Evolutionary conservation across 1,140 invertebrate species (phyloP).

Genomic region (Trinorchestia longiramus): DNA sequence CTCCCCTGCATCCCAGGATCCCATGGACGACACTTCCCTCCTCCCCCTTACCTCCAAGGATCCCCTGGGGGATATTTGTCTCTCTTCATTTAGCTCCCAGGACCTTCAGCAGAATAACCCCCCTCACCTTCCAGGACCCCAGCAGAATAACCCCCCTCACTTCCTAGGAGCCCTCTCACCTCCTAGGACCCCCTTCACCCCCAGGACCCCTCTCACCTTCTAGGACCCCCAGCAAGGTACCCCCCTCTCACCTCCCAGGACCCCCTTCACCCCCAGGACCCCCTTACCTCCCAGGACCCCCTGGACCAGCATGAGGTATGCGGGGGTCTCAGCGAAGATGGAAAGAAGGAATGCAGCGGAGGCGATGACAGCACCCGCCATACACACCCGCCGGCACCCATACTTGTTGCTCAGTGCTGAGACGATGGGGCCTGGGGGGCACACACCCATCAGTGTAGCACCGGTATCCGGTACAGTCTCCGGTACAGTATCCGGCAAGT

Average conservation of each 20-base stretch:
- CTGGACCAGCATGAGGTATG: slow-evolving; percentile 93
- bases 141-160: neutral
- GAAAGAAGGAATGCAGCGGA: slow-evolving; percentile 86
- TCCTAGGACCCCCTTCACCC: neutral
- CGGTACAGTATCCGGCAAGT: no score
- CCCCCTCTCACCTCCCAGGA: neutral
- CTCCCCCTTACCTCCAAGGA: no score
- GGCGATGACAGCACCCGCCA: slow-evolving; percentile 77
- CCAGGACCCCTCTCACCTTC: neutral
- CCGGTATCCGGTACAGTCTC: no score
- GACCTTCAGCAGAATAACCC: no score
- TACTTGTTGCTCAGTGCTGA: slow-evolving; percentile 96
- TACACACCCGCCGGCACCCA: slow-evolving; percentile 92
- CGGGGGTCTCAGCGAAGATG: slow-evolving; percentile 86
- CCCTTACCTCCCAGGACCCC: slow-evolving; percentile 90
- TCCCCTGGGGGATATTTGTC: no score
- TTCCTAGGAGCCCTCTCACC: neutral
- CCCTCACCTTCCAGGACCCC: neutral
- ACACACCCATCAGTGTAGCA: no score
- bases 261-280: slow-evolving; percentile 90
- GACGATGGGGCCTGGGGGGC: slow-evolving; percentile 85
- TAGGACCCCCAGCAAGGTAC: neutral
- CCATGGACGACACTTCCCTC: no score
- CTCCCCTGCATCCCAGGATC: no score
- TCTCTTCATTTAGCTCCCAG: no score